Percentiles rank a stretch among this genome's conserved stretches.
These are phyloP conservation scores for Sipha flava DNA, from an alignment of 1,140 invertebrate genomes.

Conservation along the genomic window DNA sequence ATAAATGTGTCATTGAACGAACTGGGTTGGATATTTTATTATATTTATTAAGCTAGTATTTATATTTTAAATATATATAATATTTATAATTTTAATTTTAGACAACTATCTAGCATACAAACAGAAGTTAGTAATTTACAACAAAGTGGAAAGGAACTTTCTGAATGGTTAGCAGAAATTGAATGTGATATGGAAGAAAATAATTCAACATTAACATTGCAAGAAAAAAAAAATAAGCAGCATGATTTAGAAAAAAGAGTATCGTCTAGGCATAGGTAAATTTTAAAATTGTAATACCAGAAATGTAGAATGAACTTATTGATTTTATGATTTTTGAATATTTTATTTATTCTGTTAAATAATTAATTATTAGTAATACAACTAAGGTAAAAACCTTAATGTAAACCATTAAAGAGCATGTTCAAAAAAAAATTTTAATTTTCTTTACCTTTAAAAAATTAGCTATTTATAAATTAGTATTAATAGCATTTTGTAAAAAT, in stretches of 20 bases:
- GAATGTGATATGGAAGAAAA: slow-evolving; percentile 30
- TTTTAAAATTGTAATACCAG: background rate
- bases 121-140: slow-evolving; percentile 21
- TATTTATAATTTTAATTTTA: background rate
- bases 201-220: slow-evolving; percentile 3
- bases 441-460: too few species aligned
- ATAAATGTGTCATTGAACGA: slow-evolving; percentile 17
- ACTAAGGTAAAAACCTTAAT: too few species aligned
- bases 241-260: slow-evolving; percentile 16
- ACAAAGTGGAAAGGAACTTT: slow-evolving; percentile 20
- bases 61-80: background rate
- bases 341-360: too few species aligned
- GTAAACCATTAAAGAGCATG: too few species aligned
- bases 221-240: slow-evolving; percentile 17
- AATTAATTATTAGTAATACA: too few species aligned
- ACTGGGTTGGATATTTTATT: background rate
- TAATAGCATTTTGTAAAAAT: too few species aligned
- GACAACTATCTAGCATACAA: slow-evolving; percentile 15
- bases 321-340: too few species aligned
- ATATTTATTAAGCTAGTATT: background rate
- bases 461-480: too few species aligned
- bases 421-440: too few species aligned
- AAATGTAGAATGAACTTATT: too few species aligned
- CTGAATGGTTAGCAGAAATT: slow-evolving; percentile 28
- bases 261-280: slow-evolving; percentile 21